phyloP scores from a whole-genome alignment of 1,140 invertebrate species.

The Riptortus pedestris region DNA sequence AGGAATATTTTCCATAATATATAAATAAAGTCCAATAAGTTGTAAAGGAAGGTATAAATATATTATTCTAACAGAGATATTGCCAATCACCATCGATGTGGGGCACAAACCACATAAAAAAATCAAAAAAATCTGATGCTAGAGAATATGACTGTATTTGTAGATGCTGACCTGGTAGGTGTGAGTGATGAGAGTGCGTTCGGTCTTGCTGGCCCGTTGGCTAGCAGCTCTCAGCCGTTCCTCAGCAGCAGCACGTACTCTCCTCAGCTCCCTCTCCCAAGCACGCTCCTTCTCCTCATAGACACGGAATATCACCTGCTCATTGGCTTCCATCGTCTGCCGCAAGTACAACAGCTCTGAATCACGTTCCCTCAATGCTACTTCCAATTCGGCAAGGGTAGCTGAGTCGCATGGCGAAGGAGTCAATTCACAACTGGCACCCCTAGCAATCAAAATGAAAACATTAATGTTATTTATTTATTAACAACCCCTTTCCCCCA shows the following conservation, averaged over 20 bases:
- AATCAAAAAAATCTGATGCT: no score
- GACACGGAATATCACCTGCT: constrained; percentile 56
- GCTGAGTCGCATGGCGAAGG: constrained; percentile 32
- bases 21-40: no score
- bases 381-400: constrained; percentile 61
- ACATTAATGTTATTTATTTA: background rate
- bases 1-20: no score
- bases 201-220: constrained; percentile 52
- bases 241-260: constrained; percentile 55
- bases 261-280: constrained; percentile 47
- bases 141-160: no score
- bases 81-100: no score
- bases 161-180: constrained; percentile 44
- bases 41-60: no score
- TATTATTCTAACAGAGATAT: no score
- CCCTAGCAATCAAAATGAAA: constrained; percentile 12
- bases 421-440: constrained; percentile 26
- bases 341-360: constrained; percentile 58
- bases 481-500: no score
- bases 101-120: no score
- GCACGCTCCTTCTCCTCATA: constrained; percentile 47
- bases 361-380: constrained; percentile 57
- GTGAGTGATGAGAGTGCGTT: constrained; percentile 60
- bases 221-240: constrained; percentile 53
- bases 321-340: constrained; percentile 69